Base-by-base conservation (phyloP, 1,140 invertebrate genomes). In the Subanguina moxae region DNA sequence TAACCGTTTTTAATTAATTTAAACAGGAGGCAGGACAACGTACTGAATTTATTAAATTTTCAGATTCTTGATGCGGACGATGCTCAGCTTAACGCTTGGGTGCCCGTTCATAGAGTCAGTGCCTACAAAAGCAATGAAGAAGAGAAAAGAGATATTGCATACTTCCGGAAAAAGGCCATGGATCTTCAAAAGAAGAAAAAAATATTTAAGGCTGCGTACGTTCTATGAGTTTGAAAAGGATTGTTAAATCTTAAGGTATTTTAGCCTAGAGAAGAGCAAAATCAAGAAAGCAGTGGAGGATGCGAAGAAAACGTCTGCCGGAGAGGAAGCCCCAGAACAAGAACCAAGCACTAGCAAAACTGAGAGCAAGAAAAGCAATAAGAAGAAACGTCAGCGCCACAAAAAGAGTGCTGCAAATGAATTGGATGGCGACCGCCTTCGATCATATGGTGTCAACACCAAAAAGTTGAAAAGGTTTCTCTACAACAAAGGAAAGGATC, bases 61-160 rank as follows among this genome's bases (percentile, higher is more conserved):
- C 78, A 93, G 90, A 92, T 98, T 82, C 85, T 97, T 67, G 84
- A 88, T 76, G 91, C 92, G 43, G 89, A 92, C 80, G 93, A 96
- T 80, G 89, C 88, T 77, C 93, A 97, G 84, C 84, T 98, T 3
- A 97, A 97, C 80, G 88, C 88, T 72, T 97, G 94, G 94, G 91
- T 89, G 78, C 91, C 93, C 0, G 83, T 97, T 1, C 94, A 93
- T 83, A 94, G 91, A 84, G 89, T 91, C 11, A 86, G 89, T n/a
- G 88, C 90, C 80, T 88, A 90, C 74, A 87, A 82, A 56, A 86
- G 89, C 0, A 88, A 90, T 13, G 85, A 90, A 63, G 87, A 89
- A 32, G 93, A 97, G 84, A 86, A 86, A 70, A 88, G 88, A 65
- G 93, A 96, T 72, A 85, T 89, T 30, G 87, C 88, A 68, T 87